Base-by-base conservation (phyloP, 2,888 invertebrate genomes). In the Diaphora mendica region DNA sequence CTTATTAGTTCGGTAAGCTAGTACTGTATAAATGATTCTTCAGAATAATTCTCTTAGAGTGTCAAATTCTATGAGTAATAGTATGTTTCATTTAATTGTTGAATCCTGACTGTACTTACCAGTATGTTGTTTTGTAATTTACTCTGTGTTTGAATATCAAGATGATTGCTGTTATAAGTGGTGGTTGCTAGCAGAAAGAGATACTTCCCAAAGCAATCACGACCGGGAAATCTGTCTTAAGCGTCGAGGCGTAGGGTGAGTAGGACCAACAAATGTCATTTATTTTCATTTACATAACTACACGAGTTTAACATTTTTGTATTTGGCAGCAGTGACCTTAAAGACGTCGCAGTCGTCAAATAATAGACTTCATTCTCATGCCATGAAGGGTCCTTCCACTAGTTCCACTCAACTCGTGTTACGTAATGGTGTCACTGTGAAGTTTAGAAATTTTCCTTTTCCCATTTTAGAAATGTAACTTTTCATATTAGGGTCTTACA, bases 131-230 rank as follows among this genome's bases (percentile, higher is more conserved):
- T 33, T 33, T 33, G 33, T 33, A 3, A 23, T 23, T 23, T 23
- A 8, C 17, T 51, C 51, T 20, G 7, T 51, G 8, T 51, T 8
- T 23, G 51, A 7, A n/a, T 8, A n/a, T n/a, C 48, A 48, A 48
- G 17, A 48, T 20, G 3, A 0, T 1, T n/a, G n/a, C n/a, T 9
- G n/a, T 51, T n/a, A 9, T n/a, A 0, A 1, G 23, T 23, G 23
- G 51, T 51, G 1, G 48, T 3, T 20, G 20, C 20, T 4, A 51
- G 23, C 23, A 23, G 23, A 23, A 17, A 51, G 51, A 51, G 23
- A 0, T 48, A 23, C 8, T 51, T 5, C 7, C 51, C 23, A 23
- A 51, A 51, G 20, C 3, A 44, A 17, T 44, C 44, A 44, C 2
- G 2, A 17, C 48, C 20, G 20, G 20, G 0, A 48, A 44, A 2